phyloP scores from a whole-genome alignment of 2,888 invertebrate genomes.

The Cheilosia variabilis region DNA sequence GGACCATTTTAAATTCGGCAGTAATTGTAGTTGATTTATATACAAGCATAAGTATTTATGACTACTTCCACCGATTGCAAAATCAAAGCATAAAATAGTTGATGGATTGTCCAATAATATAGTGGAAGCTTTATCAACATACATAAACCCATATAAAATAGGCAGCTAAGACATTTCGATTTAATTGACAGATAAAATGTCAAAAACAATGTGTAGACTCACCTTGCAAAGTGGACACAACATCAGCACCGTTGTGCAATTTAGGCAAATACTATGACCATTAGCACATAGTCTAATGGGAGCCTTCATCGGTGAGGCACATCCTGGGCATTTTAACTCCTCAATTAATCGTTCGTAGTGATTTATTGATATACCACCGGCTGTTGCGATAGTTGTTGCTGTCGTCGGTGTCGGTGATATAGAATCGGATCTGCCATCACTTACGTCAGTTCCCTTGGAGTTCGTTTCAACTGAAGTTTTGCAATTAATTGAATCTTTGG shows the following conservation, averaged over 20 bases:
- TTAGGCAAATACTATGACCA: slow-evolving; percentile 82
- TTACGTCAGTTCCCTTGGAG: slow-evolving; percentile 2
- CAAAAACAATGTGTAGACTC: slow-evolving; percentile 63
- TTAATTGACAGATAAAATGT: too few species aligned
- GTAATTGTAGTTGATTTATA: too few species aligned
- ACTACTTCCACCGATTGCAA: too few species aligned
- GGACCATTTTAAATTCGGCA: too few species aligned
- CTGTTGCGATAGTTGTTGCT: slow-evolving; percentile 19
- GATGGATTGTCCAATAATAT: too few species aligned
- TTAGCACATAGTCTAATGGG: slow-evolving; percentile 82
- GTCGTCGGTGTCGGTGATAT: slow-evolving; percentile 51
- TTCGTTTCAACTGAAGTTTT: neutral
- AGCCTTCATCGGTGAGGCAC: slow-evolving; percentile 82
- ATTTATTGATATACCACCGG: slow-evolving; percentile 77
- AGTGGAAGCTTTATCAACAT: too few species aligned
- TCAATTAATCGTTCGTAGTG: slow-evolving; percentile 82
- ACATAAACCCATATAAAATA: too few species aligned
- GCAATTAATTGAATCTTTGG: slow-evolving; percentile 33
- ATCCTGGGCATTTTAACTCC: slow-evolving; percentile 83
- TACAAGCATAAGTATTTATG: too few species aligned
- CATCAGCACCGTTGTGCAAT: slow-evolving; percentile 81
- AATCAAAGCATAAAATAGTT: too few species aligned
- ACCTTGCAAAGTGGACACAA: slow-evolving; percentile 83
- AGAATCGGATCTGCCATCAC: slow-evolving; percentile 27
- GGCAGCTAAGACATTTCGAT: too few species aligned